phyloP scores from a whole-genome alignment of 2,797 vertebrate species.

The Lagocephalus sceleratus region DNA sequence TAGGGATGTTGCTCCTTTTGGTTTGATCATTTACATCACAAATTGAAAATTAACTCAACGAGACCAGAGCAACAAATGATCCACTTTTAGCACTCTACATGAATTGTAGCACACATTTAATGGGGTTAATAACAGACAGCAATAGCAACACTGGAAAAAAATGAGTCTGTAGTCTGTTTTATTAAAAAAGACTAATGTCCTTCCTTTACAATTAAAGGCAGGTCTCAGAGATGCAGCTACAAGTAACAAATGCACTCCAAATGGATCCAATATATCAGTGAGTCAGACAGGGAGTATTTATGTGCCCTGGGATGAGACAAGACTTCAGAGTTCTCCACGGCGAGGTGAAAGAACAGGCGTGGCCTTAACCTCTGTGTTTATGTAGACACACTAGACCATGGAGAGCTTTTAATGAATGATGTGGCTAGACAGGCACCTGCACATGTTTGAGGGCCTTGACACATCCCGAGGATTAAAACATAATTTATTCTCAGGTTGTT shows the following conservation, averaged over 20 bases:
- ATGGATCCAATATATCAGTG: slow-evolving; percentile 70
- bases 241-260: slow-evolving; percentile 72
- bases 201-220: slow-evolving; percentile 63
- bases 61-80: slow-evolving; percentile 70
- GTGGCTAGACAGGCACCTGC: slow-evolving; percentile 61
- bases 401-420: slow-evolving; percentile 76
- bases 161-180: slow-evolving; percentile 67
- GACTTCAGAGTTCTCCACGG: slow-evolving; percentile 76
- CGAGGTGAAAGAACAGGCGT: slow-evolving; percentile 76
- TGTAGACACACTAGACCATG: slow-evolving; percentile 67
- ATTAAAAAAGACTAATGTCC: slow-evolving; percentile 76
- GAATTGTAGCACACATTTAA: slow-evolving; percentile 74
- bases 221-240: slow-evolving; percentile 66
- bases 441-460: slow-evolving; percentile 54
- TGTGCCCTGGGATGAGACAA: slow-evolving; percentile 66
- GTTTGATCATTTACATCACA: slow-evolving; percentile 72
- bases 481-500: slow-evolving; percentile 31
- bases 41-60: slow-evolving; percentile 73
- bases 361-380: slow-evolving; percentile 77
- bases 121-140: slow-evolving; percentile 74
- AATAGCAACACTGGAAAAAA: slow-evolving; percentile 68
- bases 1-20: slow-evolving; percentile 48
- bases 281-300: slow-evolving; percentile 68
- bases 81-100: slow-evolving; percentile 72
- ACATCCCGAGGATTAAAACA: slow-evolving; percentile 43